Evolutionary conservation across 35 echinoderm and acorn worm species (phyloP).

Genomic region (Apostichopus parvimensis): DNA sequence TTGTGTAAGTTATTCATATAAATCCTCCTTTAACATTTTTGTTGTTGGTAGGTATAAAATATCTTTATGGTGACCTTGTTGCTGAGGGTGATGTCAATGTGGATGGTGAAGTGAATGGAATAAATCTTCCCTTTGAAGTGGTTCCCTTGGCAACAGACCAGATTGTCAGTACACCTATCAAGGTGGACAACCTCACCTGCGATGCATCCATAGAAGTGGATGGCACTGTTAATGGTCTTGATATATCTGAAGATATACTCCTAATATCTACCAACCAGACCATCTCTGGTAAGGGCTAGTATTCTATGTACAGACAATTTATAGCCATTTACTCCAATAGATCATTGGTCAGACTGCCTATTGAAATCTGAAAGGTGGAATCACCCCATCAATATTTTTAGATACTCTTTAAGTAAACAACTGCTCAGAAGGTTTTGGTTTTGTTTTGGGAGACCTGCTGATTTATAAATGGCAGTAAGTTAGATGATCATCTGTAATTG

Average conservation of each 20-base stretch:
- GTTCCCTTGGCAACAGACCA: slow-evolving; percentile 53
- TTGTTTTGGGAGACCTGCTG: no score
- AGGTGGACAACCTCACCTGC: slow-evolving; percentile 23
- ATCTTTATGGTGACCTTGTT: background rate
- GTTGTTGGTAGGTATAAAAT: background rate
- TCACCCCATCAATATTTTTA: no score
- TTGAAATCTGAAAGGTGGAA: no score
- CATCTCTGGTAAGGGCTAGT: slow-evolving; percentile 41
- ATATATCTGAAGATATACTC: slow-evolving; percentile 67
- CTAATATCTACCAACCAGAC: slow-evolving; percentile 48
- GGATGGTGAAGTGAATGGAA: slow-evolving; percentile 25
- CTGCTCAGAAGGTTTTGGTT: no score
- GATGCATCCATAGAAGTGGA: slow-evolving; percentile 27
- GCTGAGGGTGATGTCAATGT: background rate
- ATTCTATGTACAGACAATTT: background rate
- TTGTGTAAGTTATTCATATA: no score
- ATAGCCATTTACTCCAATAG: no score
- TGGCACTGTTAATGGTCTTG: slow-evolving; percentile 60
- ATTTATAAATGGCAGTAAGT: no score
- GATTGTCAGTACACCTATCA: slow-evolving; percentile 29
- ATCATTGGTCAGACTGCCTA: no score
- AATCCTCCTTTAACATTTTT: background rate
- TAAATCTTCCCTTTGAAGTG: slow-evolving; percentile 43
- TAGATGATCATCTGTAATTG: no score
- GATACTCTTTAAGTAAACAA: no score